Conservation (phyloP, 35 echinoderm and acorn worm species). For the Ophiothrix spiculata region DNA sequence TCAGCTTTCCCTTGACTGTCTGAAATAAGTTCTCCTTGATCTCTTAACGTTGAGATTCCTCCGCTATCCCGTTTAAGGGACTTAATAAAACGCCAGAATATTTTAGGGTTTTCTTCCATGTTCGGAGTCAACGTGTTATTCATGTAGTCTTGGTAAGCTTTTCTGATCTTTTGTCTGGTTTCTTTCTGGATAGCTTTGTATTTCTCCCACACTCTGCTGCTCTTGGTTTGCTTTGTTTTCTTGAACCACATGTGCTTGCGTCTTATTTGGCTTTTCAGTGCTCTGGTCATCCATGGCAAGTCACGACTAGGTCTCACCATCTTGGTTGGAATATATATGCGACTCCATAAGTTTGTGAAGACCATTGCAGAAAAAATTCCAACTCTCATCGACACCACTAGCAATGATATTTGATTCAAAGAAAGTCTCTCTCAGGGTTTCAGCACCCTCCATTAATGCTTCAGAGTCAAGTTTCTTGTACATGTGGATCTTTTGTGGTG, state of each 20-base stretch:
- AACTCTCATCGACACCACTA: conserved; percentile 7
- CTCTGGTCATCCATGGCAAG: conserved; percentile 44
- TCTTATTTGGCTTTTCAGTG: conserved; percentile 23
- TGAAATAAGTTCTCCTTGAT: conserved; percentile 25
- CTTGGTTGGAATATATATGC: conserved; percentile 38
- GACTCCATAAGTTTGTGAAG: conserved; percentile 15
- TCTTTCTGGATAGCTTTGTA: conserved; percentile 26
- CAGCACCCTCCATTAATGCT: neutral
- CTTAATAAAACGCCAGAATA: conserved; percentile 19
- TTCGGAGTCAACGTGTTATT: conserved; percentile 19
- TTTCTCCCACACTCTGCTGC: conserved; percentile 17
- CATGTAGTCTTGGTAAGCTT: conserved; percentile 36
- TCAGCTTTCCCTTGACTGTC: neutral
- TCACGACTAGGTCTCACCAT: conserved; percentile 21
- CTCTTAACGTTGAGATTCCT: neutral
- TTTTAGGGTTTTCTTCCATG: conserved; percentile 23
- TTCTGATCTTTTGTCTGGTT: neutral
- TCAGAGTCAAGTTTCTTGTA: neutral
- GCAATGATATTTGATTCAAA: neutral
- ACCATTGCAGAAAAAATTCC: conserved; percentile 22
- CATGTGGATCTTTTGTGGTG: conserved; percentile 2
- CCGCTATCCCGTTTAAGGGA: neutral
- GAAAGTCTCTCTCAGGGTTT: conserved; percentile 2
- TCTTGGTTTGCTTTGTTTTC: conserved; percentile 15
- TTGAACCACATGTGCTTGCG: conserved; percentile 33